Evolutionary conservation across 2,113 vertebrate genomes (phyloP).

Genomic region (Lycocorax pyrrhopterus): DNA sequence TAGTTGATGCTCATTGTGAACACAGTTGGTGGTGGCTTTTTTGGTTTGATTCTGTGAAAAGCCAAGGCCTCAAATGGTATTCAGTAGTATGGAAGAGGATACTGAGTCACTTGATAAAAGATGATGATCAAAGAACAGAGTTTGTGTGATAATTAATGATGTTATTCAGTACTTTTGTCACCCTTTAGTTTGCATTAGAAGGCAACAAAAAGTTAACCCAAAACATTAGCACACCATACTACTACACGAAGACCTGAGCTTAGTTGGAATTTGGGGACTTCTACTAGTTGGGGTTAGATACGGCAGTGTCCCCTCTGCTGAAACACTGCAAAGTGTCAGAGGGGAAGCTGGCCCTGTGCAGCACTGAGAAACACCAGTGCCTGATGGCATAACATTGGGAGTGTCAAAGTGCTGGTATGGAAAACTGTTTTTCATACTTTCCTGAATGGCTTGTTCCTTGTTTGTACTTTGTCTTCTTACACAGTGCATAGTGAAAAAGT

Average conservation of each 20-base stretch:
- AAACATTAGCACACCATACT: background rate
- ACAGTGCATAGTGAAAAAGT: constrained; percentile 16
- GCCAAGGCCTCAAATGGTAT: background rate
- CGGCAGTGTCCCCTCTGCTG: background rate
- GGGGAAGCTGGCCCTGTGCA: background rate
- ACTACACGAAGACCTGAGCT: background rate
- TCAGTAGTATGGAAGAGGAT: background rate
- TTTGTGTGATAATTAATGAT: background rate
- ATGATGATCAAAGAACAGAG: background rate
- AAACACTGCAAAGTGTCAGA: background rate
- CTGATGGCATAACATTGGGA: background rate
- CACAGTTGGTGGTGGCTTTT: background rate
- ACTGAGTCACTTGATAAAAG: background rate
- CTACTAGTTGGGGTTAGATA: background rate
- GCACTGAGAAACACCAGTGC: background rate
- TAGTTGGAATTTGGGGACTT: background rate
- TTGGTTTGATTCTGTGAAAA: background rate
- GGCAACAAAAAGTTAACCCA: background rate
- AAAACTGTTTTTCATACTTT: constrained; percentile 19
- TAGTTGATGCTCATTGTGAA: background rate
- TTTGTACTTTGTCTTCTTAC: constrained; percentile 14
- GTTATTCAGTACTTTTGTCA: background rate
- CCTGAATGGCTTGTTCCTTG: constrained; percentile 24
- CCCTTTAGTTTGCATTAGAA: background rate
- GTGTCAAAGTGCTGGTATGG: background rate